Base-by-base conservation (phyloP, 2,888 invertebrate species). In the Muschampia plurimacula region DNA sequence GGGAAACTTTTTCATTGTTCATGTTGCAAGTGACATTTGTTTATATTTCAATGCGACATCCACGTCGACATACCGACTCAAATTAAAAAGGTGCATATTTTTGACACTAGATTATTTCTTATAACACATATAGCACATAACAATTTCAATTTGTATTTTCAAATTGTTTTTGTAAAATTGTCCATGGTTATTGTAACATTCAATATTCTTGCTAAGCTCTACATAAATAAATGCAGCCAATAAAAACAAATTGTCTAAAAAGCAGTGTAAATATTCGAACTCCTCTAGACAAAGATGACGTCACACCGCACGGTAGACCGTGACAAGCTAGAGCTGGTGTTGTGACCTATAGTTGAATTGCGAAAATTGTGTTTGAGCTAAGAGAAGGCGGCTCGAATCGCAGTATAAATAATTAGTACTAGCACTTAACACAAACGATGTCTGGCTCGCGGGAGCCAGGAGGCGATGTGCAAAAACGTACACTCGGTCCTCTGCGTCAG, bases 401-500 rank as follows among this genome's bases (percentile, higher is more conserved):
- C 71, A 28, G 41, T 63, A 39, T 69, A 62, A 69, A 32, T 69
- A 49, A 67, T 67, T 60, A 65, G 52, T 66, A 66, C 72, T 69
- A 67, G 67, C 72, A 72, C 69, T 73, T 65, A 71, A 71, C 64
- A 72, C 69, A 66, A 67, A 60, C 68, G 70, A 57, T 44, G 64
- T 52, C 55, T 49, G 59, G 28, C 60, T 32, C 22, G 64, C 15
- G 49, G 49, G 74, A n/a, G n/a, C 22, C 22, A 59, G 69, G 44
- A 55, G 22, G 75, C 74, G 67, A 67, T 64, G 68, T 70, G 52
- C 75, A 76, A 77, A 74, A 76, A 76, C 75, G 72, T 67, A 75
- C 73, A 74, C 65, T 75, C 69, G 69, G 59, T 67, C 70, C 66
- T 74, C 67, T 52, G 44, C 60, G 71, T 71, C 73, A 68, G 74